Conservation (phyloP, 2,888 invertebrate genomes). For the Orthosia incerta region DNA sequence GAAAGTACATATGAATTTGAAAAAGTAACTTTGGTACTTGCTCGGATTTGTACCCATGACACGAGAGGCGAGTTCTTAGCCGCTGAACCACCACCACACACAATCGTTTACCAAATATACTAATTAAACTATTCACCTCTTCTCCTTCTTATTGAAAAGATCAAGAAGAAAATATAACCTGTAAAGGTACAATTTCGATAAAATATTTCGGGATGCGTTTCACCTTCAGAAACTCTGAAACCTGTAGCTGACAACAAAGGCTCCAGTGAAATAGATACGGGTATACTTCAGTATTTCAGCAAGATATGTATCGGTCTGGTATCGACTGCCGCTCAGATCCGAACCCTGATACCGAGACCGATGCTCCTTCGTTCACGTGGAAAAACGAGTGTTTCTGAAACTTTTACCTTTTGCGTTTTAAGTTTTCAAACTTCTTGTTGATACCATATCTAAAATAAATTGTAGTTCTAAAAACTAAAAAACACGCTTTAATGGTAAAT, state of each 20-base stretch:
- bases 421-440: conserved; percentile 1
- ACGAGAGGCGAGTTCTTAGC: too few species aligned
- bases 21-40: too few species aligned
- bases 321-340: conserved; percentile 67
- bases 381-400: conserved; percentile 26
- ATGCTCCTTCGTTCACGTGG: conserved; percentile 48
- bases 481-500: too few species aligned
- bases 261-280: conserved; percentile 50
- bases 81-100: too few species aligned
- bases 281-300: conserved; percentile 65
- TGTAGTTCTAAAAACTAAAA: too few species aligned
- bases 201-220: not conserved
- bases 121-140: too few species aligned
- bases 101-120: too few species aligned
- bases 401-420: conserved; percentile 1
- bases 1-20: too few species aligned
- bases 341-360: conserved; percentile 66
- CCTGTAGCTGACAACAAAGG: conserved; percentile 57
- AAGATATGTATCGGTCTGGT: conserved; percentile 69
- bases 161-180: too few species aligned
- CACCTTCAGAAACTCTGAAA: conserved; percentile 13
- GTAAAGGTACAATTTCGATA: not conserved
- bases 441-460: not conserved
- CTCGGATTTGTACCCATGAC: too few species aligned
- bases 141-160: too few species aligned